Percentiles rank a stretch among this genome's conserved stretches.
Conservation (phyloP, 2,888 invertebrate genomes). For the Diabrotica balteata region DNA sequence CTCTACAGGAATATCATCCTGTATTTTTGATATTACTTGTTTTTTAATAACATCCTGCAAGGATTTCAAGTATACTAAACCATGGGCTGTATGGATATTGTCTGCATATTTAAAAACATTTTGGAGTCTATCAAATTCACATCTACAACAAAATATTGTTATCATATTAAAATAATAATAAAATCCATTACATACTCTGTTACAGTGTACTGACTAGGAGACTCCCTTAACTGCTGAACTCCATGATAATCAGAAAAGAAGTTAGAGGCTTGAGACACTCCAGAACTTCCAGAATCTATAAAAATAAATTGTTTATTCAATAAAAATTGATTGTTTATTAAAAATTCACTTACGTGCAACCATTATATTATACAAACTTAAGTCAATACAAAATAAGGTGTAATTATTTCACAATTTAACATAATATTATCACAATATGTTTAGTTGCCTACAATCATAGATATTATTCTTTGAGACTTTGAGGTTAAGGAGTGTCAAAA, state of each 20-base stretch:
- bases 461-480: too few species aligned
- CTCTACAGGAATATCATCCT: conserved; percentile 43
- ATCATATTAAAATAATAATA: background rate
- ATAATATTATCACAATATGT: too few species aligned
- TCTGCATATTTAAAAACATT: conserved; percentile 42
- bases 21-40: conserved; percentile 36
- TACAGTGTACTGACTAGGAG: conserved; percentile 32
- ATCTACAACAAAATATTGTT: conserved; percentile 32
- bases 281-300: conserved; percentile 4
- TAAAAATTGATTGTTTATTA: background rate
- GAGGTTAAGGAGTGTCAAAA: too few species aligned
- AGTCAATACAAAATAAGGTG: background rate
- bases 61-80: conserved; percentile 44
- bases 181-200: conserved; percentile 38
- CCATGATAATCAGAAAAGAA: conserved; percentile 51
- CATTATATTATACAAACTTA: conserved; percentile 11
- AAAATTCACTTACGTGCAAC: conserved; percentile 13
- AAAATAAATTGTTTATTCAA: background rate
- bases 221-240: conserved; percentile 41
- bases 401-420: background rate
- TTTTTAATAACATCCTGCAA: conserved; percentile 39
- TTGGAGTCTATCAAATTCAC: conserved; percentile 44
- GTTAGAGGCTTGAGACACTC: conserved; percentile 24
- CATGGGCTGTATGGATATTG: conserved; percentile 35
- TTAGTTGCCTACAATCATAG: too few species aligned